A percentile compares a stretch with the other conserved stretches of the same genome.
Conservation (phyloP, 2,888 invertebrate genomes). For the Orthosia gracilis region DNA sequence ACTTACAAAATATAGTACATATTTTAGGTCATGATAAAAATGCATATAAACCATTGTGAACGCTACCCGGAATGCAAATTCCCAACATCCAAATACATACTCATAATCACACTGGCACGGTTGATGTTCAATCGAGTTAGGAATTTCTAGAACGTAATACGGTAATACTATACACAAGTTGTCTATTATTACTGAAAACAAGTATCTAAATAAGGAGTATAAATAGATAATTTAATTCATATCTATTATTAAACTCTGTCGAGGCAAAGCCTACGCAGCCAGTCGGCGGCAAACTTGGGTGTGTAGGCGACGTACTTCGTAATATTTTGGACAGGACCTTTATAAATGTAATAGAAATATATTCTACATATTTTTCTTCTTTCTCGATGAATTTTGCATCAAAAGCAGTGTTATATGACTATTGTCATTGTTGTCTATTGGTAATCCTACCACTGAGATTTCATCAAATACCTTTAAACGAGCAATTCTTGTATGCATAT, state of each 20-base stretch:
- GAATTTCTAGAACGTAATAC: too few species aligned
- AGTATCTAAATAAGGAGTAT: too few species aligned
- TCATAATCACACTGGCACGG: background rate
- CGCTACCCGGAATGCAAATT: background rate
- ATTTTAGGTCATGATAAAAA: background rate
- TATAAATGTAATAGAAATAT: background rate
- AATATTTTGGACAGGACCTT: background rate
- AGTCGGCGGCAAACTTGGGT: background rate
- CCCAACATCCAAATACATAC: background rate
- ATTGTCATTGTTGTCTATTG: too few species aligned
- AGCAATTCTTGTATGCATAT: too few species aligned
- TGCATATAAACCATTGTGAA: background rate
- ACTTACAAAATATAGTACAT: background rate
- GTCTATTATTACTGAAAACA: background rate
- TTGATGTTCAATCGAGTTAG: background rate
- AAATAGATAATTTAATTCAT: background rate
- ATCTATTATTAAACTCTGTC: background rate
- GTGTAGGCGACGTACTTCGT: background rate
- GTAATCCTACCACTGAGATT: too few species aligned
- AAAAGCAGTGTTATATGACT: background rate
- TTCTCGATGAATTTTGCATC: too few species aligned
- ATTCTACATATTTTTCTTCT: background rate
- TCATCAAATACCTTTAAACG: too few species aligned
- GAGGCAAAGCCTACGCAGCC: background rate
- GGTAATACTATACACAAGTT: background rate